Base-by-base conservation (phyloP, 2,797 vertebrate species). In the Babyrousa celebensis region DNA sequence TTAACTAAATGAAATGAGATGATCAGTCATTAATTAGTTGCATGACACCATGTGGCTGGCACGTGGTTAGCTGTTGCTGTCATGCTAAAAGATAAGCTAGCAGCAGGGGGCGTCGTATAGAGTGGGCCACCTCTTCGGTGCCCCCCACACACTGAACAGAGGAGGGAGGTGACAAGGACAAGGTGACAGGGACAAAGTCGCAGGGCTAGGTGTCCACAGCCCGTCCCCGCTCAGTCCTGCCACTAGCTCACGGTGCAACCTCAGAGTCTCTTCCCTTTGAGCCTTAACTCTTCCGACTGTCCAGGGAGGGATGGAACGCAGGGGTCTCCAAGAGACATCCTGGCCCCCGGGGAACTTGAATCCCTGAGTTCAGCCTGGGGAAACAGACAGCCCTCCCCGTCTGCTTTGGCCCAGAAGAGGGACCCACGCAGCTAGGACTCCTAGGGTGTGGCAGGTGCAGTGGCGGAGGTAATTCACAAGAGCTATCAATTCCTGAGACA, bases 381-480 rank as follows among this genome's bases (percentile, higher is more conserved):
- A 27, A 85, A 25, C 9, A 48, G 32, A n/a, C 27, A 9, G 8
- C 36, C 56, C 21, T 29, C 17, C 18, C 3, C 6, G 29, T 52
- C 77, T 56, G 14, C 29, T 36, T 36, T 15, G 12, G 25, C 36
- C 75, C 52, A 32, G 43, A 18, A 48, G 25, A 82, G 56, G 43
- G 80, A 25, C 67, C 48, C 21, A 1, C 11, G 27, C 14, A 21
- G 52, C 36, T 10, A 29, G 70, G 23, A 40, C 6, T 79, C 27
- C 56, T 2, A 1, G 27, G 3, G 27, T 0, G 0, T 0, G 0
- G 21, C 58, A 27, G 23, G 68, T 0, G 0, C 58, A 12, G 62
- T 3, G 9, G 27, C 1, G 0, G 40, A 52, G 12, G 17, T 36
- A 14, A 54, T 20, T 18, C 4, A 4, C 36, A 0, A 17, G 84